phyloP scores from a whole-genome alignment of 2,113 vertebrate genomes.

The Greenwoodochromis staneri region DNA sequence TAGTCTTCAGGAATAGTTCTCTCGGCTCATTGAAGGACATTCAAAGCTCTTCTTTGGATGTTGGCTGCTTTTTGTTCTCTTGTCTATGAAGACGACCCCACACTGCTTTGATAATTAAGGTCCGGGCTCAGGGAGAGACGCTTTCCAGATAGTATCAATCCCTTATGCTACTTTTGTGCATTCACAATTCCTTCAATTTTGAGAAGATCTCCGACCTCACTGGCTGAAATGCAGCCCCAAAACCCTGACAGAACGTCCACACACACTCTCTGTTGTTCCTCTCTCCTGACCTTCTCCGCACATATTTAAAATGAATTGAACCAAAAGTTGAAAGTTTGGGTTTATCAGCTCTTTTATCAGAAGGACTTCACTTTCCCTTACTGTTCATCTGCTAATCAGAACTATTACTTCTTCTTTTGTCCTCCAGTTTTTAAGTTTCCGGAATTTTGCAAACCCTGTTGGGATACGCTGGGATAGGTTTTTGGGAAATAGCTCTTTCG shows the following conservation, averaged over 20 bases:
- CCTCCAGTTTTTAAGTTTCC: neutral
- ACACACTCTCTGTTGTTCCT: neutral
- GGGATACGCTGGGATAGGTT: neutral
- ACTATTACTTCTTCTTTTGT: neutral
- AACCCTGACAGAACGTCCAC: neutral
- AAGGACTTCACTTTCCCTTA: neutral
- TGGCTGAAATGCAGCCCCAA: neutral
- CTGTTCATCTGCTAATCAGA: neutral
- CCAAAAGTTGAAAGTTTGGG: neutral
- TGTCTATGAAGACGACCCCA: neutral
- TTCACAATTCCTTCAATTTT: neutral
- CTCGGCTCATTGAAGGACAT: neutral
- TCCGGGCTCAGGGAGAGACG: neutral
- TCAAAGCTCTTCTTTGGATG: neutral
- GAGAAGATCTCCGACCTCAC: neutral
- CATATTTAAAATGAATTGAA: neutral
- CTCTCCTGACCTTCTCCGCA: rapidly evolving
- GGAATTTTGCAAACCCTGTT: neutral
- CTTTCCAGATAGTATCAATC: neutral
- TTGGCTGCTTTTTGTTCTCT: neutral
- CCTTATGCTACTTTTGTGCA: neutral
- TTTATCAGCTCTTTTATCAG: neutral
- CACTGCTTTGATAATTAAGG: neutral
- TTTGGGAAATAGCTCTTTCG: neutral
- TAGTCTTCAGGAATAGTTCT: neutral